Conservation (phyloP, 2,113 vertebrate genomes). For the Oncorhynchus keta region DNA sequence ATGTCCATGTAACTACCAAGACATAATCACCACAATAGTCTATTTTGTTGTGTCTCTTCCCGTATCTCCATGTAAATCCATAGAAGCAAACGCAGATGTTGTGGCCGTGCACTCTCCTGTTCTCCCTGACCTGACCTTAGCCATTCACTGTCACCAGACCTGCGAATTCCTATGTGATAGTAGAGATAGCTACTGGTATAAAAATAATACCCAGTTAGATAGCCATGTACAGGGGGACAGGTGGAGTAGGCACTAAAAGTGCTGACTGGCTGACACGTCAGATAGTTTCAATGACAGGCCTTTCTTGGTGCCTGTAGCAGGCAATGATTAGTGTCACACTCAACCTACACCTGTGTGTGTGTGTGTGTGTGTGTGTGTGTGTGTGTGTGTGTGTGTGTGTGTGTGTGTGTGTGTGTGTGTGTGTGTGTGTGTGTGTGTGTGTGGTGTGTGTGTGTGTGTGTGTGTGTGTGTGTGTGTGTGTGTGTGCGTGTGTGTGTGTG, state of each 20-base stretch:
- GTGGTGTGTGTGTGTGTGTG: background rate
- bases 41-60: too few species aligned
- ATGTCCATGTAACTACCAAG: too few species aligned
- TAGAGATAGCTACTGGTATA: background rate
- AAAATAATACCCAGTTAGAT: constrained; percentile 15
- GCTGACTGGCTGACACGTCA: background rate
- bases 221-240: background rate
- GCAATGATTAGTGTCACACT: background rate
- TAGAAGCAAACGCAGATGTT: too few species aligned
- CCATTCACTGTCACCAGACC: too few species aligned
- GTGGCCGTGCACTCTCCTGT: too few species aligned
- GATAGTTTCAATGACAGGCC: background rate
- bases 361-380: too few species aligned
- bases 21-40: too few species aligned
- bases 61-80: too few species aligned
- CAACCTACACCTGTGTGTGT: background rate
- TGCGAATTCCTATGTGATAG: background rate
- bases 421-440: too few species aligned
- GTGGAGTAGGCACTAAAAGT: constrained; percentile 6
- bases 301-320: constrained; percentile 2
- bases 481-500: background rate
- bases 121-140: too few species aligned
- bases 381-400: background rate
- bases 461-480: background rate
- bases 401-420: background rate